These are phyloP conservation scores for Syngnathus acus DNA, from an alignment of 2,797 vertebrate species.

Conservation along the genomic window DNA sequence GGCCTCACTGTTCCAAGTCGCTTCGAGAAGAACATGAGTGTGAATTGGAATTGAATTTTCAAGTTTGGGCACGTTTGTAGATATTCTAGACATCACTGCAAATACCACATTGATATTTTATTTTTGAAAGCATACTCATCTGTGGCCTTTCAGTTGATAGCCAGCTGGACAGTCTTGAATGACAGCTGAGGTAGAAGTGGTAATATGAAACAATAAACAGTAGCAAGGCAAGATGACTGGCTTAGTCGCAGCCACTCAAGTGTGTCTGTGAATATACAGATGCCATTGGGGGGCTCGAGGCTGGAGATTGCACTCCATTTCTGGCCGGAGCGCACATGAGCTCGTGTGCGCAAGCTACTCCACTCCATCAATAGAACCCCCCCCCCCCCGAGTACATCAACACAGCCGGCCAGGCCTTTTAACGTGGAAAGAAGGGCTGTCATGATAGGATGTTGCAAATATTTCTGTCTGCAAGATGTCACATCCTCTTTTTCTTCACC, in stretches of 20 bases:
- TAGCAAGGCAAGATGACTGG: neutral
- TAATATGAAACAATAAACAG: conserved; percentile 14
- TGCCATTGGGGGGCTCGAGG: conserved; percentile 11
- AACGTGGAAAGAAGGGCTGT: neutral
- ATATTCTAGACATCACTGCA: conserved; percentile 2
- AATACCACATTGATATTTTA: conserved; percentile 11
- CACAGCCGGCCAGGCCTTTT: neutral
- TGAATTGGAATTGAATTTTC: neutral
- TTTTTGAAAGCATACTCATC: conserved; percentile 9
- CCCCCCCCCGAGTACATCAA: conserved; percentile 13
- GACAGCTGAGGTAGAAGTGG: conserved; percentile 10
- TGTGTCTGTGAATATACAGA: conserved; percentile 12
- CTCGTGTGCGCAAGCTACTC: neutral
- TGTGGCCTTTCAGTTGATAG: conserved; percentile 9
- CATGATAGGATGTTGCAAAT: conserved; percentile 1
- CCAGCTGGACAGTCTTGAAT: conserved; percentile 5
- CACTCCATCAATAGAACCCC: conserved; percentile 11
- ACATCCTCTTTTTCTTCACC: neutral
- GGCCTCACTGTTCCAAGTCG: neutral
- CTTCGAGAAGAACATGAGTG: neutral
- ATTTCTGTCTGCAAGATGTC: neutral
- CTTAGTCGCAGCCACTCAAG: conserved; percentile 19
- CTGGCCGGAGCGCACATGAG: conserved; percentile 15
- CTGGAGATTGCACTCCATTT: conserved; percentile 11
- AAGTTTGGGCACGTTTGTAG: neutral